phyloP scores from a whole-genome alignment of 2,888 invertebrate genomes.

The Nineta flava region DNA sequence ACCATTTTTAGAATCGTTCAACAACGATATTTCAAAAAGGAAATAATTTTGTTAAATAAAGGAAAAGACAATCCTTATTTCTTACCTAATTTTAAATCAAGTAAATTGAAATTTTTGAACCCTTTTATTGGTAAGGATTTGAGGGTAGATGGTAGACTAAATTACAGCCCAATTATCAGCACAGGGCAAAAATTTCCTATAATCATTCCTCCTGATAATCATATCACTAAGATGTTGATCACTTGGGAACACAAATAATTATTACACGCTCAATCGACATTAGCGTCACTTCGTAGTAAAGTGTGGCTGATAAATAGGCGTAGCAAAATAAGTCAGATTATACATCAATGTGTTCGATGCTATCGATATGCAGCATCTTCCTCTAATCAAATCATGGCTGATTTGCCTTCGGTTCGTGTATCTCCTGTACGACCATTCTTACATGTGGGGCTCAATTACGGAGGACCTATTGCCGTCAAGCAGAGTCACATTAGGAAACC shows the following conservation, averaged over 20 bases:
- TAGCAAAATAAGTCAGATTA: too few relatives aligned
- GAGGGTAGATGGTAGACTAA: not conserved
- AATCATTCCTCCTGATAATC: not conserved
- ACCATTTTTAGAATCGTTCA: not conserved
- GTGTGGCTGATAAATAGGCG: not conserved
- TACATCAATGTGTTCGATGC: too few relatives aligned
- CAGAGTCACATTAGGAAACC: too few relatives aligned
- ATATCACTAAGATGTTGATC: not conserved
- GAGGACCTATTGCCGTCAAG: too few relatives aligned
- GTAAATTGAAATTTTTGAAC: not conserved
- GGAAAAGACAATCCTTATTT: not conserved
- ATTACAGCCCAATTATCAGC: not conserved
- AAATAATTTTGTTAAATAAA: not conserved
- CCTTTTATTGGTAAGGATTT: not conserved
- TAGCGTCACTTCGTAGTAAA: not conserved
- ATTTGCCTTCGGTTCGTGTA: too few relatives aligned
- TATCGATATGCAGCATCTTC: too few relatives aligned
- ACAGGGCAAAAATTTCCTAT: not conserved
- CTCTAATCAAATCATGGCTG: too few relatives aligned
- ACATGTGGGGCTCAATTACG: too few relatives aligned
- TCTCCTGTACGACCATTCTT: too few relatives aligned
- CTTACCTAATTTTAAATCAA: not conserved
- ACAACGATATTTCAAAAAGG: not conserved
- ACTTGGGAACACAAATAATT: not conserved
- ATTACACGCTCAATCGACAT: not conserved